Conservation (phyloP, 2,113 vertebrate genomes). For the Alces alces region DNA sequence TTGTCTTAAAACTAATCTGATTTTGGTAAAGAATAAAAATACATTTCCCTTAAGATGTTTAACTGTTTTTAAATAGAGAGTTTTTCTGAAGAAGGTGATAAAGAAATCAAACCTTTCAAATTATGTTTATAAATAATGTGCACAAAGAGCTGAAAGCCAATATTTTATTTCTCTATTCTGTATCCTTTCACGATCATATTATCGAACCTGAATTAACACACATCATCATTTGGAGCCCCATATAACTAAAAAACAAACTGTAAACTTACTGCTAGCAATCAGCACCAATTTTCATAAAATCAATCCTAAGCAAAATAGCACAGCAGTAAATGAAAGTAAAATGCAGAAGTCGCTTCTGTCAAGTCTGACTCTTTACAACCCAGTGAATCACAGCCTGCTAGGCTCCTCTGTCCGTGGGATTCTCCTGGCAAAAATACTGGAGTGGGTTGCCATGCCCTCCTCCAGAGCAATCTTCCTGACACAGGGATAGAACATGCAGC, state of each 20-base stretch:
- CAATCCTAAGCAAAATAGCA: background rate
- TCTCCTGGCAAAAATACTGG: background rate
- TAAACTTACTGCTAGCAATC: background rate
- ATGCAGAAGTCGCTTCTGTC: background rate
- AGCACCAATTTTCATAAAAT: conserved; percentile 1
- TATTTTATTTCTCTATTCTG: background rate
- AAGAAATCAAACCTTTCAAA: background rate
- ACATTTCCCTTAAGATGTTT: background rate
- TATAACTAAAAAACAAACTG: background rate
- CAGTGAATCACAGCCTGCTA: background rate
- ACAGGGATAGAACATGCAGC: accelerated
- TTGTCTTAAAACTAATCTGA: background rate
- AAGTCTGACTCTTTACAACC: background rate
- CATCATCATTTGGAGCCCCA: background rate
- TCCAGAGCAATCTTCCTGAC: background rate
- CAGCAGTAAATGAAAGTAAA: background rate
- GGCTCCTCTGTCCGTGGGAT: background rate
- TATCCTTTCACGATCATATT: background rate
- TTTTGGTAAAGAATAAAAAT: background rate
- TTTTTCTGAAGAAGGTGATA: accelerated
- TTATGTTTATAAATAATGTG: background rate
- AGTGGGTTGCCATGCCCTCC: background rate
- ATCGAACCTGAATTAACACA: background rate
- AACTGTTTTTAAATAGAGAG: background rate
- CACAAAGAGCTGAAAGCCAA: background rate